A percentile compares a stretch with the other conserved stretches of the same genome.
Conservation (phyloP, 2,888 invertebrate species). For the Alloplasta piceator region DNA sequence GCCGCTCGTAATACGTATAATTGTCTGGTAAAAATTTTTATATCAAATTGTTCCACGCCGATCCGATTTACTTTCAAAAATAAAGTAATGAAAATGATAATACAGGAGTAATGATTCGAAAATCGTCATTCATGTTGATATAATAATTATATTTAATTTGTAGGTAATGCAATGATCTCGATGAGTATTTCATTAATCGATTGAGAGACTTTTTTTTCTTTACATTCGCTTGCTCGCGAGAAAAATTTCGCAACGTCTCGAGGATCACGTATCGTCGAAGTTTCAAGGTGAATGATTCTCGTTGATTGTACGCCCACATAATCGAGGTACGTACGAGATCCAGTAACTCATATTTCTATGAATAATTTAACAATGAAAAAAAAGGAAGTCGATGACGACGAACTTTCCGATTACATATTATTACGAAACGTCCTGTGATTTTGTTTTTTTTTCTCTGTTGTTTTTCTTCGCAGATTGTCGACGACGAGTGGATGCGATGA, state of each 20-base stretch:
- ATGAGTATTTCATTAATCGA: constrained; percentile 4
- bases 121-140: background rate
- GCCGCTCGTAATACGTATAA: constrained; percentile 22
- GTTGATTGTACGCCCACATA: constrained; percentile 20
- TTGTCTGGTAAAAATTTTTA: constrained; percentile 43
- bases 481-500: background rate
- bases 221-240: constrained; percentile 12
- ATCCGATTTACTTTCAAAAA: constrained; percentile 33
- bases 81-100: constrained; percentile 34
- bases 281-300: constrained; percentile 29
- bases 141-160: background rate
- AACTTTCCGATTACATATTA: constrained; percentile 1
- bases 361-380: constrained; percentile 21
- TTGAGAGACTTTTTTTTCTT: background rate
- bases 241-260: constrained; percentile 34
- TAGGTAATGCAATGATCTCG: constrained; percentile 15
- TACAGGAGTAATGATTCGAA: background rate
- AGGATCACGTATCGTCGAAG: constrained; percentile 6
- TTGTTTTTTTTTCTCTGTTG: background rate
- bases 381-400: background rate
- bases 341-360: constrained; percentile 28
- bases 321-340: background rate
- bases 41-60: constrained; percentile 42
- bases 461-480: background rate
- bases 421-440: background rate